phyloP scores from a whole-genome alignment of 2,113 vertebrate genomes.

The Megatriorchis doriae region DNA sequence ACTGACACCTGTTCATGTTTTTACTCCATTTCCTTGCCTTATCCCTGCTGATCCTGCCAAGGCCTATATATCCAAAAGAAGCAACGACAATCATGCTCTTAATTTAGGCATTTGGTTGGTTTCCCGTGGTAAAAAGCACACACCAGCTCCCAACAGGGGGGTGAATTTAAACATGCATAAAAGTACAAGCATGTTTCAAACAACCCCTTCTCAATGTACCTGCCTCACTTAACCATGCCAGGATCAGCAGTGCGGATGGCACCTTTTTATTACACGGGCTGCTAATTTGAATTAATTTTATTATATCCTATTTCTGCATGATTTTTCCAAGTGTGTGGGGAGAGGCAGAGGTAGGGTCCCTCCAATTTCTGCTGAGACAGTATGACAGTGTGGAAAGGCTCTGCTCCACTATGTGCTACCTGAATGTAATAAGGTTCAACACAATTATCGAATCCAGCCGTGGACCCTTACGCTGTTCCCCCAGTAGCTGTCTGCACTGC shows the following conservation, averaged over 20 bases:
- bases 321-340: not conserved
- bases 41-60: not conserved
- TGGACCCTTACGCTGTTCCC: not conserved
- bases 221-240: not conserved
- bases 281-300: not conserved
- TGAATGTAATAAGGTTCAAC: not conserved
- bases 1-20: not conserved
- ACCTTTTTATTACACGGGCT: not conserved
- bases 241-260: not conserved
- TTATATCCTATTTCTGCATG: not conserved
- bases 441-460: not conserved
- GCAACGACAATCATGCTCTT: not conserved
- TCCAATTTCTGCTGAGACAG: not conserved
- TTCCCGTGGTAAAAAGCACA: not conserved
- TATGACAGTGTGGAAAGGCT: not conserved
- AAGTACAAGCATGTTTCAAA: not conserved
- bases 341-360: not conserved
- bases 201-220: not conserved
- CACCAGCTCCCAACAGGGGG: not conserved
- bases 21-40: not conserved
- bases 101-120: not conserved
- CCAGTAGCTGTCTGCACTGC: not conserved
- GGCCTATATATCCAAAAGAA: not conserved
- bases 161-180: not conserved
- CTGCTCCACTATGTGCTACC: not conserved